A percentile compares a stretch with the other conserved stretches of the same genome.
These are phyloP conservation scores for Bovichtus variegatus DNA, from an alignment of 2,797 vertebrate genomes.

Conservation along the genomic window DNA sequence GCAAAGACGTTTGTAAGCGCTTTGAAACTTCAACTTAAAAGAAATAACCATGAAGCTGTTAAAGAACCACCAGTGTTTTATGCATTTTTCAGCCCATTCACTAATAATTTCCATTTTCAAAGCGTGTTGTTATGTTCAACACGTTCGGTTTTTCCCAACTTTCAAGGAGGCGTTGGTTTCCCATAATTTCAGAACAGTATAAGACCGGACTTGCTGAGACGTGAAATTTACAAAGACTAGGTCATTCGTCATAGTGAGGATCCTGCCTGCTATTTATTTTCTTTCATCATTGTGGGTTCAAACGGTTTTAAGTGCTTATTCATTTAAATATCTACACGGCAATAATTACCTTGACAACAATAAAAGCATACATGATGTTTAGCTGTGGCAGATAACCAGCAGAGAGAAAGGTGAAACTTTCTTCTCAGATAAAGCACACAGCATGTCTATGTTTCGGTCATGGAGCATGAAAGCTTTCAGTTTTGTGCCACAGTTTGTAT, in stretches of 20 bases:
- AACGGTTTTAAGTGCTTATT: background rate
- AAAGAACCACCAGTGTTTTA: background rate
- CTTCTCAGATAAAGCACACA: background rate
- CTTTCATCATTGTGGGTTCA: background rate
- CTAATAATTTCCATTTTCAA: background rate
- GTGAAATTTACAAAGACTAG: background rate
- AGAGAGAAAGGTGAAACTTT: background rate
- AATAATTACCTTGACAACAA: background rate
- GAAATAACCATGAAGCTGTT: background rate
- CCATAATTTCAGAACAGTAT: background rate
- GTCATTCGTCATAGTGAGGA: background rate
- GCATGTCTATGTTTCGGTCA: background rate
- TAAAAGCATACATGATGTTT: background rate
- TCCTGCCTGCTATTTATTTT: background rate
- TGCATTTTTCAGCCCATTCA: constrained; percentile 16
- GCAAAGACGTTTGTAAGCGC: background rate
- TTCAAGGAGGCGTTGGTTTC: background rate
- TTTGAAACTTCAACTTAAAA: constrained; percentile 10
- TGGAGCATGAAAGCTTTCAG: background rate
- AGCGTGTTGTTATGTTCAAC: background rate
- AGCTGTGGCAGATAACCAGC: background rate
- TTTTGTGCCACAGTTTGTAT: background rate
- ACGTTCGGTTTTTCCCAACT: background rate
- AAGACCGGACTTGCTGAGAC: background rate
- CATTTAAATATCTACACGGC: background rate